Percentiles rank a stretch among this genome's conserved stretches.
Evolutionary conservation across 2,888 invertebrate species (phyloP).

Genomic region (Blastobasis lacticolella): DNA sequence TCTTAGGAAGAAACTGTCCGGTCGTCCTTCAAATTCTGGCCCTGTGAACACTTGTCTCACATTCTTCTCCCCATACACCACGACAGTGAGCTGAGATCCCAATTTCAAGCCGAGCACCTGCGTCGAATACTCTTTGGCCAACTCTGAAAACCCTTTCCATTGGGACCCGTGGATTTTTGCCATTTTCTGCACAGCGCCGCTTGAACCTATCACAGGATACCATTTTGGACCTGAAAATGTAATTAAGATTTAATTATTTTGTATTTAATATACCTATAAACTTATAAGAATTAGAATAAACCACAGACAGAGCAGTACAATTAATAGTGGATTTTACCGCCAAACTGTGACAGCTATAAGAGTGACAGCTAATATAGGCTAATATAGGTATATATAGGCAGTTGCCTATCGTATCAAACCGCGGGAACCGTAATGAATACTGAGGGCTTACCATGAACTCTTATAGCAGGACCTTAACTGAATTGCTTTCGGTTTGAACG

Average conservation of each 20-base stretch:
- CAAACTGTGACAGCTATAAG: too few relatives aligned
- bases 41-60: slow-evolving; percentile 75
- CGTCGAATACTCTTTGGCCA: slow-evolving; percentile 74
- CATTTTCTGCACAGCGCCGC: slow-evolving; percentile 32
- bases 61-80: slow-evolving; percentile 76
- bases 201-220: slow-evolving; percentile 55
- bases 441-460: too few relatives aligned
- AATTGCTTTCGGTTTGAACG: too few relatives aligned
- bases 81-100: slow-evolving; percentile 75
- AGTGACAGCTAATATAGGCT: too few relatives aligned
- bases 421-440: too few relatives aligned
- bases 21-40: slow-evolving; percentile 80
- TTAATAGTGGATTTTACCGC: too few relatives aligned
- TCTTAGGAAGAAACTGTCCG: slow-evolving; percentile 80
- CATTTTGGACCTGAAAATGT: slow-evolving; percentile 53
- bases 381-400: too few relatives aligned
- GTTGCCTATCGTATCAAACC: too few relatives aligned
- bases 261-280: too few relatives aligned
- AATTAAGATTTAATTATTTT: not conserved
- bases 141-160: slow-evolving; percentile 75
- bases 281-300: too few relatives aligned
- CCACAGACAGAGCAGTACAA: too few relatives aligned
- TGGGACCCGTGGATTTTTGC: slow-evolving; percentile 49
- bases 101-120: slow-evolving; percentile 78
- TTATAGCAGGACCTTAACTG: too few relatives aligned